phyloP scores from a whole-genome alignment of 2,113 vertebrate genomes.

The Calonectris borealis region DNA sequence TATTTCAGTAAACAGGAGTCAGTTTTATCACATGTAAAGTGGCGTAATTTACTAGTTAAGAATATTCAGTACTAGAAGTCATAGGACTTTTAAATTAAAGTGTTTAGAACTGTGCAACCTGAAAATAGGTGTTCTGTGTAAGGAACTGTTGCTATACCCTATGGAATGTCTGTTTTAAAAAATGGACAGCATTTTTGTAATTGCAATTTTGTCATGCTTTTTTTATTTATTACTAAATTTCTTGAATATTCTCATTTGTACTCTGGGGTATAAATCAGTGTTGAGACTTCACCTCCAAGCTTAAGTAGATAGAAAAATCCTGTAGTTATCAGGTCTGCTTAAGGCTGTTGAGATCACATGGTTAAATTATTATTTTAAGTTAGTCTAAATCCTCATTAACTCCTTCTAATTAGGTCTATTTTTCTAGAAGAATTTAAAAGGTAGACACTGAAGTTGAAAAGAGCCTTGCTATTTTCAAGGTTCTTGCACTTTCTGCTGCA shows the following conservation, averaged over 20 bases:
- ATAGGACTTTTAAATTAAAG: not conserved
- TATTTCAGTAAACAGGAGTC: not conserved
- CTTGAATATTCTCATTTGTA: not conserved
- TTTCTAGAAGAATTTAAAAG: not conserved
- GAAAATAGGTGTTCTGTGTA: not conserved
- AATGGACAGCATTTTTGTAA: not conserved
- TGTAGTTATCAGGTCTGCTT: not conserved
- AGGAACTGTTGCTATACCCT: not conserved
- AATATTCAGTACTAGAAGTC: not conserved
- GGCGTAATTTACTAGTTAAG: not conserved
- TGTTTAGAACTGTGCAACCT: not conserved
- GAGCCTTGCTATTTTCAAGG: not conserved
- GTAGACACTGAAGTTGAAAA: not conserved
- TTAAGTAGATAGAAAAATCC: not conserved
- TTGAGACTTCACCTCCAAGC: not conserved
- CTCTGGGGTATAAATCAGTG: not conserved
- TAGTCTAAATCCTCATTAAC: not conserved
- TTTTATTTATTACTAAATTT: not conserved
- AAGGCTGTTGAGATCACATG: not conserved
- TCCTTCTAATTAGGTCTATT: not conserved
- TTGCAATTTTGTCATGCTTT: not conserved
- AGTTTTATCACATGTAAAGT: not conserved
- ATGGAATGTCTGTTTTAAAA: not conserved
- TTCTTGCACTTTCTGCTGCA: not conserved
- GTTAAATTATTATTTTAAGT: not conserved